Base-by-base conservation (phyloP, 2,113 vertebrate species). In the Empidonax alnorum region DNA sequence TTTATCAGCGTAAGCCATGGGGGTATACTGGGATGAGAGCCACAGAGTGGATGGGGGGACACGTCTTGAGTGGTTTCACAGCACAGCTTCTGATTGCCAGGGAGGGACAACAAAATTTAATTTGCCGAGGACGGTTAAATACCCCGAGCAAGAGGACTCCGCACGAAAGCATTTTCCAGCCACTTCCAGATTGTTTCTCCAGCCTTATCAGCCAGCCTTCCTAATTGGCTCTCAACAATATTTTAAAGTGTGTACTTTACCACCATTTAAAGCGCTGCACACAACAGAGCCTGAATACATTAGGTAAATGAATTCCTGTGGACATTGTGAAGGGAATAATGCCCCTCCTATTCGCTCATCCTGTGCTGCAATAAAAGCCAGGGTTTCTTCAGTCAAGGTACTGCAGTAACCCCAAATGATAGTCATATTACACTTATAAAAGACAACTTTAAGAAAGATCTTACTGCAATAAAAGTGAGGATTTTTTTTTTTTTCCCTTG, bases 401-500 rank as follows among this genome's bases (percentile, higher is more conserved):
- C 81, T 95, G 71, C 80, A 96, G 96, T 96, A 96, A 96, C 94
- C 87, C 95, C 95, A 96, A 97, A 96, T 84, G 92, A 97, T 89
- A 96, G 97, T 93, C 89, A 94, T 71, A 97, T 97, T 97, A 97
- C 84, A 97, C 96, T 97, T 97, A 97, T 87, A 96, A 98, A 98
- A 97, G 96, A 94, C 85, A 97, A 98, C 95, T 97, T 97, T 90
- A 96, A 98, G 97, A 97, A 97, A 97, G 95, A 97, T 97, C 91
- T 97, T 96, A 84, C 75, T 93, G 96, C 90, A 97, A 96, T 97
- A 97, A 98, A 97, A 97, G 89, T 87, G 67, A 96, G 89, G 80
- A 39, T 52, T 88, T 74, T 68, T 92, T 52, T 50, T 46, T 52
- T 52, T 46, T 46, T 46, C 96, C 97, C 95, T 91, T 96, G 97